phyloP scores from a whole-genome alignment of 2,113 vertebrate species.

The Pedetes capensis region DNA sequence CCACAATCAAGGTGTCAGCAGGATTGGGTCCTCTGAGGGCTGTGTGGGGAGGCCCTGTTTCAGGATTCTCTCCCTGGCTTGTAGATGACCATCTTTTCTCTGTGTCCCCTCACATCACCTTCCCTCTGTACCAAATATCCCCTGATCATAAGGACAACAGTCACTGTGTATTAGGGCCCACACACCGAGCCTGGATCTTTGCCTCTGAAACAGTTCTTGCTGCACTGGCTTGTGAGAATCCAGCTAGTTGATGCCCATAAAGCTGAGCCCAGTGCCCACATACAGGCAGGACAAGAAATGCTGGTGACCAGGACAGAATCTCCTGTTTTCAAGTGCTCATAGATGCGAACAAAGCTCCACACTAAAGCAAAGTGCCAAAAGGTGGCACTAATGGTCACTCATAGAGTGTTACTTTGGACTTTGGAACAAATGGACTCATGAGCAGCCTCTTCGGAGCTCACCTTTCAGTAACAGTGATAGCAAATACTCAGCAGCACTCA shows the following conservation, averaged over 20 bases:
- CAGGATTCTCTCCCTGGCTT: not conserved
- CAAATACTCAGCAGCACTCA: not conserved
- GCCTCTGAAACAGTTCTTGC: not conserved
- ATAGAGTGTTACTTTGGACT: not conserved
- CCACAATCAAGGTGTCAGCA: fast-evolving
- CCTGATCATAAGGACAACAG: not conserved
- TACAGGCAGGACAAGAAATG: not conserved
- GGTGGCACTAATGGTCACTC: not conserved
- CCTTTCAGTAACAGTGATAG: not conserved
- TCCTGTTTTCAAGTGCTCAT: not conserved
- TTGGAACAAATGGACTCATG: not conserved
- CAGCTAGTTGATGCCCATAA: not conserved
- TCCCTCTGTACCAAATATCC: not conserved
- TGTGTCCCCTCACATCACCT: not conserved
- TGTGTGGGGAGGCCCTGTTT: not conserved
- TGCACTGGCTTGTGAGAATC: not conserved
- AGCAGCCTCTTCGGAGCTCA: not conserved
- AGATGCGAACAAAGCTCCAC: not conserved
- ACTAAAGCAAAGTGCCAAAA: not conserved
- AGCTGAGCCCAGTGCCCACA: not conserved
- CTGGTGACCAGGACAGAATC: not conserved
- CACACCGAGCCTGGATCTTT: not conserved
- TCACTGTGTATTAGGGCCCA: not conserved
- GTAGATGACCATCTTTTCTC: not conserved
- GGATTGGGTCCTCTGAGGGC: not conserved